Conservation (phyloP, 2,113 vertebrate species). For the Charadrius vociferus region DNA sequence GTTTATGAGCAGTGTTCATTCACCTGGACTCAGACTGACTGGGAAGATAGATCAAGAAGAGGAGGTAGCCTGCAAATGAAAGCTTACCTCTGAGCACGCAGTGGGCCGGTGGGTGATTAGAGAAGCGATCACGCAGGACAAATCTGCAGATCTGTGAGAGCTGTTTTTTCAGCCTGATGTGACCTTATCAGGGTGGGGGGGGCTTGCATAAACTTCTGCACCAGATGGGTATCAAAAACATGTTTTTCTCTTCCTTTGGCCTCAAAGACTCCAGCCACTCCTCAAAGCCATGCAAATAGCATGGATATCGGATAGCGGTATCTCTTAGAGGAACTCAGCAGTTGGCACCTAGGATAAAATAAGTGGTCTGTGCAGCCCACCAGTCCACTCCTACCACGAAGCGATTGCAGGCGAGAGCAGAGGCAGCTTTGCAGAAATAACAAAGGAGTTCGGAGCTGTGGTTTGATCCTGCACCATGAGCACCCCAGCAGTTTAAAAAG, state of each 20-base stretch:
- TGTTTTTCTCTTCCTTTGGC: not conserved
- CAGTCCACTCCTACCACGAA: not conserved
- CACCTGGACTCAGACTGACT: not conserved
- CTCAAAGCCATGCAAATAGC: too few relatives aligned
- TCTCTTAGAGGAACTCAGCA: not conserved
- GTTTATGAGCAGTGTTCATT: not conserved
- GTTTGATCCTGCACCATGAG: not conserved
- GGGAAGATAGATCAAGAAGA: not conserved
- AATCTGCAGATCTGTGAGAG: not conserved
- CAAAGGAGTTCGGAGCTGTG: not conserved
- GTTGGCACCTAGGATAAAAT: not conserved
- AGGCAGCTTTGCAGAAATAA: not conserved
- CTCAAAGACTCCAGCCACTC: not conserved
- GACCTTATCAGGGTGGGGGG: not conserved
- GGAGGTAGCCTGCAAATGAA: not conserved
- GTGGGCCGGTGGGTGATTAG: not conserved
- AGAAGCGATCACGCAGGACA: not conserved
- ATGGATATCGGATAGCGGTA: not conserved
- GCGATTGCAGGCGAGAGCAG: not conserved
- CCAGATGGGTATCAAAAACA: not conserved
- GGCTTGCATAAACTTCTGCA: not conserved
- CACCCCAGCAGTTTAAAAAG: not conserved
- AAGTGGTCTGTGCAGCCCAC: not conserved
- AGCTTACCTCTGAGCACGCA: not conserved
- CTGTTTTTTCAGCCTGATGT: not conserved